A percentile compares a stretch with the other conserved stretches of the same genome.
Evolutionary conservation across 2,113 vertebrate species (phyloP).

Genomic region (Syrrhaptes paradoxus): DNA sequence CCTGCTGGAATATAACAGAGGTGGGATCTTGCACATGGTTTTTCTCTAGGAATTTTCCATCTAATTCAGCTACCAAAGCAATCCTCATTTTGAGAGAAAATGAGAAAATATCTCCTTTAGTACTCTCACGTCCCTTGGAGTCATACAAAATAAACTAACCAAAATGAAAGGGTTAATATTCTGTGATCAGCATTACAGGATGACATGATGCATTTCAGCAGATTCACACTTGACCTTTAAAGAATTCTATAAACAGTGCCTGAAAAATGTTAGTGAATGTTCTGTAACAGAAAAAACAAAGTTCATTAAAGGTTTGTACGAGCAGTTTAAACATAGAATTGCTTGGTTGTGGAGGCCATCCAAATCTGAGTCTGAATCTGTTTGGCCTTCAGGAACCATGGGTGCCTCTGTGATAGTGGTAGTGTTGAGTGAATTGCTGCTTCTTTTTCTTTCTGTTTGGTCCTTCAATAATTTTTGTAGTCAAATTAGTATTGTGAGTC

Average conservation of each 20-base stretch:
- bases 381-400: not conserved
- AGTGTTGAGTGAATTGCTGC: not conserved
- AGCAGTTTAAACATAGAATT: not conserved
- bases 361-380: not conserved
- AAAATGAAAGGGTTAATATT: not conserved
- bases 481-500: not conserved
- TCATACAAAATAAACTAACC: not conserved
- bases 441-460: not conserved
- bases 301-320: not conserved
- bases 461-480: not conserved
- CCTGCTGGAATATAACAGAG: not conserved
- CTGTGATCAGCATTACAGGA: not conserved
- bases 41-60: not conserved
- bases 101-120: not conserved
- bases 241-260: not conserved
- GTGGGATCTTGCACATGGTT: not conserved
- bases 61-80: not conserved
- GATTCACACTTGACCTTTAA: slow-evolving; percentile 6
- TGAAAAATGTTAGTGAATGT: not conserved
- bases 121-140: not conserved
- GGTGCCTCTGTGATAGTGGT: not conserved
- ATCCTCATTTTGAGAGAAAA: not conserved
- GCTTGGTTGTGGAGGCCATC: not conserved
- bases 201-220: not conserved
- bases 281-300: not conserved